These are phyloP conservation scores for Oreortyx pictus DNA, from an alignment of 2,797 vertebrate species.

Conservation along the genomic window DNA sequence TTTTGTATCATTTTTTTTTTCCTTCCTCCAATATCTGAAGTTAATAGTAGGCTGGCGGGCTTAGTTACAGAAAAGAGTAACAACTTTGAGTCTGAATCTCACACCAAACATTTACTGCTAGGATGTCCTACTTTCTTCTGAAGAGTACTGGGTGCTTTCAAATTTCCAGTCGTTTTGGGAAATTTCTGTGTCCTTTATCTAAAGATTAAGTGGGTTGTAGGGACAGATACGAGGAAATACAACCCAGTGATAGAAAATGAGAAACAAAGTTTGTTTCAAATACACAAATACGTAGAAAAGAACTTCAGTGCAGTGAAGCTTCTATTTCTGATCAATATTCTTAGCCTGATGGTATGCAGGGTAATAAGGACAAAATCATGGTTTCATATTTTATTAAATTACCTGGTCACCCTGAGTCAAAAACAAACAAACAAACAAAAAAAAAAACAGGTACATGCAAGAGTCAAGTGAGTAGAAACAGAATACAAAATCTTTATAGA, in stretches of 20 bases:
- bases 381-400: neutral
- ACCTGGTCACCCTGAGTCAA: neutral
- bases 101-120: neutral
- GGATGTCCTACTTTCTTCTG: neutral
- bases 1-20: neutral
- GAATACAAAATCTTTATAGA: neutral
- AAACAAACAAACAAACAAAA: too few relatives aligned
- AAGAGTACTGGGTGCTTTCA: neutral
- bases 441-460: neutral
- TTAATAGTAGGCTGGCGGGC: neutral
- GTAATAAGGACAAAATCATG: neutral
- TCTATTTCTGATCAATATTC: neutral
- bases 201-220: too few relatives aligned
- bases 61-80: neutral
- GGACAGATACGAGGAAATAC: neutral
- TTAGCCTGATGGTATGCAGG: neutral
- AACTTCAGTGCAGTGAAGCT: neutral
- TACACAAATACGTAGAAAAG: neutral
- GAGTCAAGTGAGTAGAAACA: neutral
- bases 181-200: neutral
- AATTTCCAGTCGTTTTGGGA: neutral
- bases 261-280: neutral
- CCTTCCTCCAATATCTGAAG: neutral
- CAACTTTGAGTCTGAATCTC: neutral
- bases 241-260: neutral